Base-by-base conservation (phyloP, 2,113 vertebrate genomes). In the Melanerpes aurifrons region DNA sequence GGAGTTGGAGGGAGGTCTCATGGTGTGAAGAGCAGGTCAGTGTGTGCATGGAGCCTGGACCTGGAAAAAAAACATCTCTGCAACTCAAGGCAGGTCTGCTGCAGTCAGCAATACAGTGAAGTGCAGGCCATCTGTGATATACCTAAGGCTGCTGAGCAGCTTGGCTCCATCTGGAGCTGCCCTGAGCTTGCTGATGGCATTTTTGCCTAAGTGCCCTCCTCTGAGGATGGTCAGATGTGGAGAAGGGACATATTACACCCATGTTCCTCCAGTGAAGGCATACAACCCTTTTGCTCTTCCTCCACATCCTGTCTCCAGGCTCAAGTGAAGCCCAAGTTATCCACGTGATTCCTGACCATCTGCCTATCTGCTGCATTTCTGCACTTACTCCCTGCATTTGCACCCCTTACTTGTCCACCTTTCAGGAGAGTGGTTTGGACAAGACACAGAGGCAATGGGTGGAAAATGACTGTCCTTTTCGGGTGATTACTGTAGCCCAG, bases 351-450 rank as follows among this genome's bases (percentile, higher is more conserved):
- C 29, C 45, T 19, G 12, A 82, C 3, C 13, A 82, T 47, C 25
- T 54, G 37, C 31, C 25, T 17, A 12, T 16, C 45, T 10, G 1
- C 2, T 24, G 26, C 28, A n/a, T 77, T 77, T 50, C 35, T 67
- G 35, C 31, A 5, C 15, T 67, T 71, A 7, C 7, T 67, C 53
- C 7, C 5, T 3, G 2, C 32, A 2, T 32, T 61, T 63, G 12
- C 20, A 3, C 19, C 26, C n/a, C 1, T 0, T 31, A 29, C 0
- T 0, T n/a, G 47, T 14, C 19, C 47, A 18, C 0, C 0, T 50
- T 78, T 50, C 45, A 11, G 43, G 66, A 67, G 28, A 76, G 1
- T 6, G 35, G 20, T n/a, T 57, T 67, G 29, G 66, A 19, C 35
- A 35, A 15, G 47, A 14, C 29, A 24, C 8, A 35, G 53, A 63